These are phyloP conservation scores for Zoroaster sp. DNA, from an alignment of 53 echinoderm and acorn worm genomes.

Conservation along the genomic window DNA sequence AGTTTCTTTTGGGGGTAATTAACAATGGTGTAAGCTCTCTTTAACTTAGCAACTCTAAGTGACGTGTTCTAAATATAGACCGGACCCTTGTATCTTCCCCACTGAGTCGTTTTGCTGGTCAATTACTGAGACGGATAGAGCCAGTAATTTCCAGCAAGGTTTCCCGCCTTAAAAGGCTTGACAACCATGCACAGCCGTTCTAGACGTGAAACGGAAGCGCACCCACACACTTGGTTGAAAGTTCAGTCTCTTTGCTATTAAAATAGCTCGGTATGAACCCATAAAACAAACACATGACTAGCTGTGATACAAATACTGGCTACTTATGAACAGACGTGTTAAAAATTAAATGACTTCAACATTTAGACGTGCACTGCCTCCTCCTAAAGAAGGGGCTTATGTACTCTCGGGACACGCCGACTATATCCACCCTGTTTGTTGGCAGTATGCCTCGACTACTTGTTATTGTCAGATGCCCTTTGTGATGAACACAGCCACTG, in stretches of 20 bases:
- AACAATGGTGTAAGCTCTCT: too few species aligned
- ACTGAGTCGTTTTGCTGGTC: neutral
- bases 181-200: neutral
- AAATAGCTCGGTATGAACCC: neutral
- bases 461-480: too few species aligned
- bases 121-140: neutral
- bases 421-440: too few species aligned
- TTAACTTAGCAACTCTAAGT: neutral
- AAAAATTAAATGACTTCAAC: too few species aligned
- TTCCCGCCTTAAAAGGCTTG: neutral
- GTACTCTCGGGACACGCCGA: too few species aligned
- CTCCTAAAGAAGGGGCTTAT: too few species aligned
- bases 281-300: neutral
- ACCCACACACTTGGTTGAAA: conserved; percentile 4
- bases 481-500: too few species aligned
- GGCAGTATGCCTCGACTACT: too few species aligned
- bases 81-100: neutral
- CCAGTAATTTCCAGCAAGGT: neutral
- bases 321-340: too few species aligned
- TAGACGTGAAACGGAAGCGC: conserved; percentile 9
- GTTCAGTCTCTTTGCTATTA: neutral
- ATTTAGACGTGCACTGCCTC: too few species aligned
- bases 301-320: too few species aligned
- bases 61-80: conserved; percentile 16
- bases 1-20: too few species aligned